Evolutionary conservation across 2,113 vertebrate genomes (phyloP).

Genomic region (Leptobrachium leishanense): DNA sequence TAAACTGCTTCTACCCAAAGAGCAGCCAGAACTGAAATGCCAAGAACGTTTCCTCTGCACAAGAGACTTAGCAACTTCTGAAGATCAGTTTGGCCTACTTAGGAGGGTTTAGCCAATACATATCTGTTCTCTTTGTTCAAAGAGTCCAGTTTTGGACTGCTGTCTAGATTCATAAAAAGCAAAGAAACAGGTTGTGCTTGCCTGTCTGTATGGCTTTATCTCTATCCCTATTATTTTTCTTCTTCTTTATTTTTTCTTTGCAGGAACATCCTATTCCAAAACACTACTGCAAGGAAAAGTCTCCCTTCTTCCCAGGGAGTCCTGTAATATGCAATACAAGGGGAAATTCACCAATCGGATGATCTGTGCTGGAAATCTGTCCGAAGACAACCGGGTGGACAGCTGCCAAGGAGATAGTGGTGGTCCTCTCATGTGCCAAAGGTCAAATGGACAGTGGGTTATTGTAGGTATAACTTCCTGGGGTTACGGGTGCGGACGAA

Average conservation of each 20-base stretch:
- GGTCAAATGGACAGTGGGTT: conserved; percentile 74
- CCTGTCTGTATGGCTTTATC: no score
- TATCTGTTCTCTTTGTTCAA: no score
- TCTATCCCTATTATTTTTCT: no score
- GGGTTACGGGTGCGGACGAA: conserved; percentile 81
- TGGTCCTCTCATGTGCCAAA: conserved; percentile 84
- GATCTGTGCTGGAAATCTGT: conserved; percentile 84
- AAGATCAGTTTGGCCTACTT: no score
- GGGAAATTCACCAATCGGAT: conserved; percentile 82
- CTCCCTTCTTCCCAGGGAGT: conserved; percentile 78
- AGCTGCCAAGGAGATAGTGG: conserved; percentile 85
- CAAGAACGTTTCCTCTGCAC: no score
- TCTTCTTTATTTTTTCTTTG: conserved; percentile 44
- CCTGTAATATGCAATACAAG: conserved; percentile 79
- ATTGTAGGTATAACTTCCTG: conserved; percentile 82
- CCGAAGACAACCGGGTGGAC: conserved; percentile 75
- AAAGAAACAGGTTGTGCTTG: no score
- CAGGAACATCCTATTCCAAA: conserved; percentile 76
- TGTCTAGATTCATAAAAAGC: no score
- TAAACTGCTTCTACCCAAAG: no score
- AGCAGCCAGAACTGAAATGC: no score
- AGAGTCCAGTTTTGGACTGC: no score
- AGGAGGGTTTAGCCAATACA: no score
- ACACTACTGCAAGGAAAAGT: conserved; percentile 81
- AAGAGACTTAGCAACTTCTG: no score